These are phyloP conservation scores for Pandemis cinnamomeana DNA, from an alignment of 2,888 invertebrate genomes.

Conservation along the genomic window DNA sequence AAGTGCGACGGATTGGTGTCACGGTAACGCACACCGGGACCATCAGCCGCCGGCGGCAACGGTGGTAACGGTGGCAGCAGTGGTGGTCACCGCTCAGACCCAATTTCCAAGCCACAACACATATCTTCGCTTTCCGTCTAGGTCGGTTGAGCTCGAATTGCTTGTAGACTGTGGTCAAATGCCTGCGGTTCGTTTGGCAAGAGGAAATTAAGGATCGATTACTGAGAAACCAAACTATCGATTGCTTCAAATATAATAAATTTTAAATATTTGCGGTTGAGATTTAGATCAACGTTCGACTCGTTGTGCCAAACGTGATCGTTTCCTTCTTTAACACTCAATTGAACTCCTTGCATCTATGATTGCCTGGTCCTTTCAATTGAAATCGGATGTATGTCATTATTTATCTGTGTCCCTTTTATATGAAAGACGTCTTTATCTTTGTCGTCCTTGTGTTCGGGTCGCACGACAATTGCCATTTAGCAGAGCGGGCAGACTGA, in stretches of 20 bases:
- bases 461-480: slow-evolving; percentile 34
- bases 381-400: slow-evolving; percentile 6
- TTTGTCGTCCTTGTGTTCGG: slow-evolving; percentile 5
- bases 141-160: slow-evolving; percentile 21
- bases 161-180: slow-evolving; percentile 14
- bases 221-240: slow-evolving; percentile 25
- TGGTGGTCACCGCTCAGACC: slow-evolving; percentile 5
- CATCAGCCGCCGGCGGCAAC: not conserved
- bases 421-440: not conserved
- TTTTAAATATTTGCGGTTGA: not conserved
- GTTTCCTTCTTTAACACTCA: slow-evolving; percentile 14
- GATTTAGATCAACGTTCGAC: not conserved
- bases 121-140: slow-evolving; percentile 33
- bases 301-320: not conserved
- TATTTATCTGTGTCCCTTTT: slow-evolving; percentile 7
- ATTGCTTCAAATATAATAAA: not conserved
- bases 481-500: slow-evolving; percentile 19
- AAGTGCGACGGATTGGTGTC: slow-evolving; percentile 26
- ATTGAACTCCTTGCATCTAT: slow-evolving; percentile 21
- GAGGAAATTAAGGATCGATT: slow-evolving; percentile 36
- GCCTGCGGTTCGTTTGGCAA: slow-evolving; percentile 36
- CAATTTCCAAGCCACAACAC: slow-evolving; percentile 7
- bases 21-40: not conserved
- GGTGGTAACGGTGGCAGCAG: not conserved
- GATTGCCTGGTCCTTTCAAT: slow-evolving; percentile 16